Evolutionary conservation across 2,797 vertebrate species (phyloP).

Genomic region (Sparidentex hasta): DNA sequence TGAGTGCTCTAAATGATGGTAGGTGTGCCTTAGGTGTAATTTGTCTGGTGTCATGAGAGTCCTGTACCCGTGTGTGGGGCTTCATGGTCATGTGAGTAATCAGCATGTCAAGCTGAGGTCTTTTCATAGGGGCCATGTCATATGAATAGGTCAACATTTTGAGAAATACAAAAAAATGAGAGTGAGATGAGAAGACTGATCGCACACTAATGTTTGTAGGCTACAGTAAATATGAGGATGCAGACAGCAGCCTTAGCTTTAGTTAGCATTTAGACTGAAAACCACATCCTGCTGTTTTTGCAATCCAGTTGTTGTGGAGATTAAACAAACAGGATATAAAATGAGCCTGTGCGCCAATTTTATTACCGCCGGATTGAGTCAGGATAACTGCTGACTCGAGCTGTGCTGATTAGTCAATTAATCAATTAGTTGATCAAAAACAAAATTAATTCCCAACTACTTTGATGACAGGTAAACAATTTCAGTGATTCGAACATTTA

Average conservation of each 20-base stretch:
- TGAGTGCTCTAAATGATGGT: constrained; percentile 34
- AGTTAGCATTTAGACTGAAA: neutral
- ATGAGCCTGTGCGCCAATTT: too few species aligned
- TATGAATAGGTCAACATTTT: constrained; percentile 10
- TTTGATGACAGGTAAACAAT: too few species aligned
- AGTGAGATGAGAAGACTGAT: neutral
- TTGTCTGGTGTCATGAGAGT: constrained; percentile 52
- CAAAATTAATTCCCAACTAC: too few species aligned
- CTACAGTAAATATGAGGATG: neutral
- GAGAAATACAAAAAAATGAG: constrained; percentile 17
- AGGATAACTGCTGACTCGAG: neutral
- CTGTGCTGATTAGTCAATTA: too few species aligned
- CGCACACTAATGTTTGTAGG: neutral
- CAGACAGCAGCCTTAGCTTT: neutral
- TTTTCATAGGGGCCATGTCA: constrained; percentile 17
- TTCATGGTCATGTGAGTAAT: constrained; percentile 27
- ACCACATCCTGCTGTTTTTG: neutral
- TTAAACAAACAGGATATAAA: neutral
- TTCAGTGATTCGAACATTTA: too few species aligned
- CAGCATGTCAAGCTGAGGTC: constrained; percentile 1
- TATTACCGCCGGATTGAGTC: neutral
- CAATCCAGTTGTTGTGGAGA: neutral
- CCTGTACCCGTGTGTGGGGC: constrained; percentile 33
- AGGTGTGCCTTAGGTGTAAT: constrained; percentile 40
- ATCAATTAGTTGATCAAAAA: too few species aligned